These are phyloP conservation scores for Catocala nupta DNA, from an alignment of 2,888 invertebrate species.

Conservation along the genomic window DNA sequence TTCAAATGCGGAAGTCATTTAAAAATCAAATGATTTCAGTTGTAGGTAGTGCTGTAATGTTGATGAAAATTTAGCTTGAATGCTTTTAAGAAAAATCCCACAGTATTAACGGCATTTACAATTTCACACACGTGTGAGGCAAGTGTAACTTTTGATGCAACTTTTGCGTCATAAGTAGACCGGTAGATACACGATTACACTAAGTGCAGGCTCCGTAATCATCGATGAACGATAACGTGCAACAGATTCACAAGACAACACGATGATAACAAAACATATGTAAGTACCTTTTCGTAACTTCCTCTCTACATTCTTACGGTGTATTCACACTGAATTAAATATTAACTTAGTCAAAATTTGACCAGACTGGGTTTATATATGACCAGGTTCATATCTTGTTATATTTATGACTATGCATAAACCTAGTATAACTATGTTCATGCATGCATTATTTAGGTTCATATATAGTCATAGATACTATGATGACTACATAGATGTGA, in stretches of 20 bases:
- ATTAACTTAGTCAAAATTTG: not conserved
- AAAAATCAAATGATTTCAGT: too few species aligned
- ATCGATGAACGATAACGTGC: slow-evolving; percentile 36
- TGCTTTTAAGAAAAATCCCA: too few species aligned
- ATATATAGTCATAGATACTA: too few species aligned
- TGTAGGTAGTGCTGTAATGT: too few species aligned
- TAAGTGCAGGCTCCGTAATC: slow-evolving; percentile 19
- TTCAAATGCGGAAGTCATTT: too few species aligned
- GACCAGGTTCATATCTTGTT: too few species aligned
- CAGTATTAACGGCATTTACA: not conserved
- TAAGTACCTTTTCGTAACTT: slow-evolving; percentile 38
- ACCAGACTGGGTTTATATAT: too few species aligned
- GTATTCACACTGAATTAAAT: not conserved
- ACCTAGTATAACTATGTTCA: too few species aligned
- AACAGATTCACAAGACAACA: slow-evolving; percentile 21
- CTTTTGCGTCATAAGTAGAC: slow-evolving; percentile 17
- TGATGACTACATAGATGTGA: too few species aligned
- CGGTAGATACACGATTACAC: slow-evolving; percentile 17
- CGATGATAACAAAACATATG: slow-evolving; percentile 27
- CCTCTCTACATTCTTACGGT: slow-evolving; percentile 27
- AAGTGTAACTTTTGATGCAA: slow-evolving; percentile 10
- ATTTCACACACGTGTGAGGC: slow-evolving; percentile 6
- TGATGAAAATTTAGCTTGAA: too few species aligned
- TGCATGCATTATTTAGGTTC: too few species aligned
- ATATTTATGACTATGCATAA: too few species aligned